phyloP scores from a whole-genome alignment of 64 coral and sea anemone genomes.

The Montipora capricornis region DNA sequence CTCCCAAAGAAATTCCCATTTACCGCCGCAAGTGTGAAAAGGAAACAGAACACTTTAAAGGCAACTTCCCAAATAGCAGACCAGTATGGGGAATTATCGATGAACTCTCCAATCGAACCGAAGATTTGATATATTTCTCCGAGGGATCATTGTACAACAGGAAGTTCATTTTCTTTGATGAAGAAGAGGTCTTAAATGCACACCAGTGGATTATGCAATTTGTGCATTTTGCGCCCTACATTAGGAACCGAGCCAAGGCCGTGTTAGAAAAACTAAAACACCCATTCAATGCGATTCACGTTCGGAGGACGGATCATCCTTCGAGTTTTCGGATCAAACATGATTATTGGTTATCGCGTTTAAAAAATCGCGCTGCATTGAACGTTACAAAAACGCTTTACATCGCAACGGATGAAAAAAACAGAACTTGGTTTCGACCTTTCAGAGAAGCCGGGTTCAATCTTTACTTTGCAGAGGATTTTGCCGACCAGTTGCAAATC shows the following conservation, averaged over 20 bases:
- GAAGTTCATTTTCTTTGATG: conserved; percentile 71
- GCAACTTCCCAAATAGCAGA: not conserved
- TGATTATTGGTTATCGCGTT: conserved; percentile 61
- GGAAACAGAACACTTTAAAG: conserved; percentile 14
- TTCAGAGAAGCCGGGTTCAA: conserved; percentile 85
- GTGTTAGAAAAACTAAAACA: conserved; percentile 40
- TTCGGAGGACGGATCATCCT: conserved; percentile 87
- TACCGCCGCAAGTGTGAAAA: conserved; percentile 72
- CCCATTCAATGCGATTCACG: conserved; percentile 85
- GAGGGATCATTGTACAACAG: conserved; percentile 88
- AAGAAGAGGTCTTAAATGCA: conserved; percentile 65
- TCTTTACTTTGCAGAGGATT: conserved; percentile 77
- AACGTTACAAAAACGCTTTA: conserved; percentile 83
- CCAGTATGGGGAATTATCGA: conserved; percentile 87
- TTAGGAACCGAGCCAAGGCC: conserved; percentile 25
- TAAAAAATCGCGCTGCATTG: conserved; percentile 52
- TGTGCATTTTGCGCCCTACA: conserved; percentile 74
- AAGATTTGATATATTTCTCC: conserved; percentile 90
- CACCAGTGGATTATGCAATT: conserved; percentile 82
- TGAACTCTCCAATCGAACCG: conserved; percentile 66
- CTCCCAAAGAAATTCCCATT: conserved; percentile 21
- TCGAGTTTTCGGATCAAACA: conserved; percentile 43
- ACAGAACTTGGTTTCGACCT: conserved; percentile 84
- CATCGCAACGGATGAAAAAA: conserved; percentile 87
- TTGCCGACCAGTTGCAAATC: not conserved